phyloP scores from a whole-genome alignment of 2,888 invertebrate species.

The Dryocosmus kuriphilus region DNA sequence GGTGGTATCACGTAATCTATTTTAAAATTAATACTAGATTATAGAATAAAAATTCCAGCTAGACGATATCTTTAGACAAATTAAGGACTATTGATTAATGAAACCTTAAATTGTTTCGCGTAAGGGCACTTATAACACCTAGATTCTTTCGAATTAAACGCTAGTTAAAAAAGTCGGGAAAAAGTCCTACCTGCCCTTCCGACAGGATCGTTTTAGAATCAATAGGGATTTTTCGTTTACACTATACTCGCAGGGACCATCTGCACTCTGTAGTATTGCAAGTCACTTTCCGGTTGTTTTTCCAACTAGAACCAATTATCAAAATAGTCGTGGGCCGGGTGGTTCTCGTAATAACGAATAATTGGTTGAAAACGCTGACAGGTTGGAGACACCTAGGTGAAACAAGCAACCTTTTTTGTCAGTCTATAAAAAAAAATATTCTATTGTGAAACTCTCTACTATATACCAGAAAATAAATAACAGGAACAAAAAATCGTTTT shows the following conservation, averaged over 20 bases:
- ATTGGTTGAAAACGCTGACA: slow-evolving; percentile 72
- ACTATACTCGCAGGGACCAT: neutral
- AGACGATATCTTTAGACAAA: neutral
- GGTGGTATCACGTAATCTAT: neutral
- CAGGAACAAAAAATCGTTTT: neutral
- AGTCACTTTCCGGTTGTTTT: slow-evolving; percentile 58
- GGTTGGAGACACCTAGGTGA: slow-evolving; percentile 47
- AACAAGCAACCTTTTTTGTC: slow-evolving; percentile 54
- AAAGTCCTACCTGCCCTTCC: neutral
- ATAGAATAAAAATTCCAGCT: neutral
- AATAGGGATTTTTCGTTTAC: neutral
- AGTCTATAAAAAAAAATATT: neutral
- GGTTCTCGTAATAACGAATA: slow-evolving; percentile 70
- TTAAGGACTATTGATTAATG: slow-evolving; percentile 3
- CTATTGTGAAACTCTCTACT: neutral
- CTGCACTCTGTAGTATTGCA: neutral
- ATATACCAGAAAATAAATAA: neutral
- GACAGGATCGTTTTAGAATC: neutral
- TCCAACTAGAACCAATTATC: slow-evolving; percentile 66
- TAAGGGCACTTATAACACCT: neutral
- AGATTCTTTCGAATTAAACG: neutral
- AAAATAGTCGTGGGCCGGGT: slow-evolving; percentile 66
- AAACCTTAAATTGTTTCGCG: neutral
- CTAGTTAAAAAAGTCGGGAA: neutral
- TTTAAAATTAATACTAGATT: neutral